Evolutionary conservation across 1,140 invertebrate species (phyloP), one percentile per base, ranked within the genome.

Genomic region (Calycopis cecrops): DNA sequence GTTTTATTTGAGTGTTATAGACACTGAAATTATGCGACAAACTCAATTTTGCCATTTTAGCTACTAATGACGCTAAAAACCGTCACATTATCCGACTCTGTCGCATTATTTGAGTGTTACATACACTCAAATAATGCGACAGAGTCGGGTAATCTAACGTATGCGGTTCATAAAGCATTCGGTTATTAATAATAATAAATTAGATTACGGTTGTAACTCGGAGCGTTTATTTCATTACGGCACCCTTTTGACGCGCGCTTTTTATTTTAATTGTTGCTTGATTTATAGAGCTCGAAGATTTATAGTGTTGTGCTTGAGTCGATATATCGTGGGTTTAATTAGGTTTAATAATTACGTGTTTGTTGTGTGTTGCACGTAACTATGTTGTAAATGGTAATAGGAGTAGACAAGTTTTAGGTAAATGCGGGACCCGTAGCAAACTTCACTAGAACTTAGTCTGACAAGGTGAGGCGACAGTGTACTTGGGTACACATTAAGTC

Each of bases 151-250:
- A 28, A 28, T 28, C n/a, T 28, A 28, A 28, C 21, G 6, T n/a
- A n/a, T n/a, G n/a, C n/a, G 6, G 21, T 28, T 28, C 2, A 44
- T 53, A 53, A 42, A 53, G 12, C 38, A 18, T 28, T n/a, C 11
- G 16, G 38, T 44, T 42, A 53, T 53, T 53, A 53, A 55, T 63
- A 69, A 59, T 53, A 63, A 54, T 56, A 78, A 80, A 83, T 80
- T 79, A 73, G 76, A 79, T 79, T 73, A 75, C 52, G 44, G 65
- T 71, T 72, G 73, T 84, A 63, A 68, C 63, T 52, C 54, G 63
- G 55, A 34, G 60, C 57, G 71, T 71, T 79, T 69, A 82, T 76
- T 79, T 76, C 63, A 73, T 81, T 76, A 70, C 50, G 58, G 54
- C 57, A 60, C 44, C 60, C 62, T 68, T 67, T 72, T 63, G 60